A percentile compares a stretch with the other conserved stretches of the same genome.
phyloP scores from a whole-genome alignment of 2,888 invertebrate genomes.

The Luperina testacea region DNA sequence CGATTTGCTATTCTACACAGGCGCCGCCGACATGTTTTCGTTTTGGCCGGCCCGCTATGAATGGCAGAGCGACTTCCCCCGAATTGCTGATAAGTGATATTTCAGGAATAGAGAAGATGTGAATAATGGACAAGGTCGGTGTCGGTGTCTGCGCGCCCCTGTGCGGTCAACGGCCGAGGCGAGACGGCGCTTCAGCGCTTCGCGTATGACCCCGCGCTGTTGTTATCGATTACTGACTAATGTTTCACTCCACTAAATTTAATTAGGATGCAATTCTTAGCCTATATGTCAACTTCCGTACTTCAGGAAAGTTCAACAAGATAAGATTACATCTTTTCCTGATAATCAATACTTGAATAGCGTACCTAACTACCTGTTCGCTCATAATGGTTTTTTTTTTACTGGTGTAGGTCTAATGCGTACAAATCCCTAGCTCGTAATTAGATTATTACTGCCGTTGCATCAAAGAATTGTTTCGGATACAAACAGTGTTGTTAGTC shows the following conservation, averaged over 20 bases:
- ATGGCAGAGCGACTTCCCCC: constrained; percentile 46
- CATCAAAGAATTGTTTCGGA: constrained; percentile 31
- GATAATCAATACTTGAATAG: constrained; percentile 61
- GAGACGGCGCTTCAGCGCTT: constrained; percentile 80
- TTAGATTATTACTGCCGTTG: constrained; percentile 53
- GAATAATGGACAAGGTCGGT: constrained; percentile 82
- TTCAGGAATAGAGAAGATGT: constrained; percentile 66
- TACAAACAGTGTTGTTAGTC: constrained; percentile 7
- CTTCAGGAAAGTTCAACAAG: constrained; percentile 23
- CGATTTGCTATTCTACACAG: constrained; percentile 53
- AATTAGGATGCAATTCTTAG: constrained; percentile 73
- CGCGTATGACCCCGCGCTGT: constrained; percentile 79
- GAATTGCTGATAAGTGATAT: constrained; percentile 46
- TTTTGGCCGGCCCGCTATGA: constrained; percentile 53
- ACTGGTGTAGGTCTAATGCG: constrained; percentile 19
- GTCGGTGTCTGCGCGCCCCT: constrained; percentile 80
- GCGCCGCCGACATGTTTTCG: constrained; percentile 53
- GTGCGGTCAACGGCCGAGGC: constrained; percentile 86
- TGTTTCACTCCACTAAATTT: constrained; percentile 78
- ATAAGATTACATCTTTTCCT: constrained; percentile 42
- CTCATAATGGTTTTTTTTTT: constrained; percentile 30
- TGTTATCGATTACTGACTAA: constrained; percentile 85
- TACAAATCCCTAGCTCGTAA: constrained; percentile 34
- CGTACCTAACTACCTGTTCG: constrained; percentile 49
- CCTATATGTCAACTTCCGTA: constrained; percentile 38